Evolutionary conservation across 2,888 invertebrate genomes (phyloP).

Genomic region (Tetramorium bicarinatum): DNA sequence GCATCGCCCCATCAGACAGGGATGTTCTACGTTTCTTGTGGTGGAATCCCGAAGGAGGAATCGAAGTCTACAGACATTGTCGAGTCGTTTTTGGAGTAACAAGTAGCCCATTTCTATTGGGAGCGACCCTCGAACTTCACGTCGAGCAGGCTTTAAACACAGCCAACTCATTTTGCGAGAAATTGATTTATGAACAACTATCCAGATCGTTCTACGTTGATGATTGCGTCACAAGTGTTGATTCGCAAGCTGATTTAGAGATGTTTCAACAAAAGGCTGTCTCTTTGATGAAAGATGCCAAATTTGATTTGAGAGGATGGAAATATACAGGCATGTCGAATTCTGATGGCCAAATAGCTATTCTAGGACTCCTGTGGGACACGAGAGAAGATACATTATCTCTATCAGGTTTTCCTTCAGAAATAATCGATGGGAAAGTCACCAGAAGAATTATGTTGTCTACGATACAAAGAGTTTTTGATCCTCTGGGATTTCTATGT

Average conservation of each 20-base stretch:
- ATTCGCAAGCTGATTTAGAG: neutral
- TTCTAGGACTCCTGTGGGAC: no score
- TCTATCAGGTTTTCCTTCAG: no score
- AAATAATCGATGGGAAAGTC: no score
- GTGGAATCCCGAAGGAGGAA: neutral
- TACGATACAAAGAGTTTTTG: no score
- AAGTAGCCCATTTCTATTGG: neutral
- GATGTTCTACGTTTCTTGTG: neutral
- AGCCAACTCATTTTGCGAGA: neutral
- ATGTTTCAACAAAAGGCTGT: neutral
- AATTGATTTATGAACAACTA: neutral
- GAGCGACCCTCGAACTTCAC: neutral
- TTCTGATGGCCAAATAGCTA: no score
- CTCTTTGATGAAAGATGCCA: neutral
- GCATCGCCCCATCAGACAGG: no score
- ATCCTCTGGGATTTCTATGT: no score
- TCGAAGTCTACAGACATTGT: neutral
- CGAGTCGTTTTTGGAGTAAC: neutral
- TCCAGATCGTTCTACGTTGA: neutral
- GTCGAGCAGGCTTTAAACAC: neutral
- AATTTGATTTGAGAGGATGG: slow-evolving; percentile 7
- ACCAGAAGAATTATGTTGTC: no score
- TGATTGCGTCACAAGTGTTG: neutral
- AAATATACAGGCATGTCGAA: no score
- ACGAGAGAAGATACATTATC: no score